These are phyloP conservation scores for Oostethus manadensis DNA, from an alignment of 2,113 vertebrate genomes.

Conservation along the genomic window DNA sequence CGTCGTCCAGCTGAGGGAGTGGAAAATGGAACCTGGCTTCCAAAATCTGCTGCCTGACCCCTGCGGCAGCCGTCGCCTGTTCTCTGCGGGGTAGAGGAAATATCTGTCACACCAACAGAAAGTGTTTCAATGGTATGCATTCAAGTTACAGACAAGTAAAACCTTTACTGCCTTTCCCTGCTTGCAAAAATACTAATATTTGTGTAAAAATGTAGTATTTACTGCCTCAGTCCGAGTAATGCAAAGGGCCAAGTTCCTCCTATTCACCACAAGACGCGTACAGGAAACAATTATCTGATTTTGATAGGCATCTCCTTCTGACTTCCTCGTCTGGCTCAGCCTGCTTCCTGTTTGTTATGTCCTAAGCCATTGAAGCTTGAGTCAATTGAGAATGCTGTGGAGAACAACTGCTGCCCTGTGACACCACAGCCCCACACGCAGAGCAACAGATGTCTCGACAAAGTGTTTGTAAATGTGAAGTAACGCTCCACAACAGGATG, in stretches of 20 bases:
- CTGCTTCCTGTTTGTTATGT: conserved; percentile 64
- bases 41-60: conserved; percentile 44
- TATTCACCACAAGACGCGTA: conserved; percentile 8
- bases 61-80: conserved; percentile 60
- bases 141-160: not conserved
- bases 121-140: not conserved
- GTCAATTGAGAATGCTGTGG: conserved; percentile 34
- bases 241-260: conserved; percentile 1
- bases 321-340: conserved; percentile 44
- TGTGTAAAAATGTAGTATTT: not conserved
- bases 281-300: conserved; percentile 40
- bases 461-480: conserved; percentile 11
- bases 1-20: conserved; percentile 56
- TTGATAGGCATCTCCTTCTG: conserved; percentile 53
- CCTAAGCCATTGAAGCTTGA: conserved; percentile 26
- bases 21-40: conserved; percentile 27
- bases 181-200: not conserved
- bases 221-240: conserved; percentile 7
- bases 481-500: conserved; percentile 28
- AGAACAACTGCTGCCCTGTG: conserved; percentile 32
- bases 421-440: not conserved
- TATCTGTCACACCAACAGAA: conserved; percentile 5
- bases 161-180: not conserved
- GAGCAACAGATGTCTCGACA: conserved; percentile 19
- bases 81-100: conserved; percentile 54